These are phyloP conservation scores for Hypomecis punctinalis DNA, from an alignment of 2,888 invertebrate species.

Conservation along the genomic window DNA sequence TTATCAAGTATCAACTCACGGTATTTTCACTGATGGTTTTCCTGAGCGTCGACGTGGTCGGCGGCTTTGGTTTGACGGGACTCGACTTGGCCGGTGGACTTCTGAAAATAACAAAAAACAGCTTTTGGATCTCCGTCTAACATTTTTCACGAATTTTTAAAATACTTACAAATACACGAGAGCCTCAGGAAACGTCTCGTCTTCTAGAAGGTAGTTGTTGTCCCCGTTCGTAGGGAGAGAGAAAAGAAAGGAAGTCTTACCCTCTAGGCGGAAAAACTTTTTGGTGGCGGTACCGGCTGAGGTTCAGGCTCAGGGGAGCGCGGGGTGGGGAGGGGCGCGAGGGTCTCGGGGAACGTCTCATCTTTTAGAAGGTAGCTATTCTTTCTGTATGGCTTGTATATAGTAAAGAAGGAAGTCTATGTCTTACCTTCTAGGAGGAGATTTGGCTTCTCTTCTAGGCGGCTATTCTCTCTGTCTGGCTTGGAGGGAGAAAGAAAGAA, in stretches of 20 bases:
- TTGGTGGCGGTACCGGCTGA: constrained; percentile 34
- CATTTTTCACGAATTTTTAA: too few relatives aligned
- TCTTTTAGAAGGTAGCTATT: constrained; percentile 70
- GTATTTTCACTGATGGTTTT: constrained; percentile 63
- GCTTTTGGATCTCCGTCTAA: too few relatives aligned
- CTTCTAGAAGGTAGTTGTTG: too few relatives aligned
- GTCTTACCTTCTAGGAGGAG: constrained; percentile 7
- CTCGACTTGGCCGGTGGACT: constrained; percentile 49
- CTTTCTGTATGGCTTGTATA: constrained; percentile 40
- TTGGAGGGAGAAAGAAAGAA: background rate
- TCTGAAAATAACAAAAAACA: constrained; percentile 38
- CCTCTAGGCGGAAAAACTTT: constrained; percentile 53
- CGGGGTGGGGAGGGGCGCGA: constrained; percentile 71
- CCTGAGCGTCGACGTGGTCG: constrained; percentile 46
- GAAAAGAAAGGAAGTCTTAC: constrained; percentile 31
- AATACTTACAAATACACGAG: too few relatives aligned
- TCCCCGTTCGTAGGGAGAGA: background rate
- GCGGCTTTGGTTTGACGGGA: constrained; percentile 55
- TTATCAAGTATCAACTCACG: constrained; percentile 54
- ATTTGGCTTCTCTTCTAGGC: constrained; percentile 38
- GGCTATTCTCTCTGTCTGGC: background rate
- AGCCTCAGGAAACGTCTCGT: too few relatives aligned
- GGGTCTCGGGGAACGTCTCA: constrained; percentile 77
- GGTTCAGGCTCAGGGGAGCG: constrained; percentile 61
- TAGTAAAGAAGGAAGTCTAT: too few relatives aligned